Evolutionary conservation across 2,113 vertebrate genomes (phyloP), one percentile per base, ranked within the genome.

Genomic region (Ammodytes dubius): DNA sequence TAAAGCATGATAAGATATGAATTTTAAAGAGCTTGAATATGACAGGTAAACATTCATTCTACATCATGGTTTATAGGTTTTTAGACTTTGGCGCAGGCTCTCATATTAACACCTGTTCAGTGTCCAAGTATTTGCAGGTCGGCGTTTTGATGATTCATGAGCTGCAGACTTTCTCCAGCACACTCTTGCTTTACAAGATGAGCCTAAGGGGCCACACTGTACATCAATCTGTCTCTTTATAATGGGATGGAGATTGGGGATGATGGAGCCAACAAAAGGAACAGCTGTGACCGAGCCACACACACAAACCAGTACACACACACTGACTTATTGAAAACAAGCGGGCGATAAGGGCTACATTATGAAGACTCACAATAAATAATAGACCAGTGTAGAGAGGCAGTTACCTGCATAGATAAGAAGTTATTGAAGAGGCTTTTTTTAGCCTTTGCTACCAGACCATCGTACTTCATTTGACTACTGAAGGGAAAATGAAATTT

Each of bases 141-240:
- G 27, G 40, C 43, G 14, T 66, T 50, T 67, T 7, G 3, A 49
- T 65, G 8, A 83, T 68, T 63, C 35, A 72, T 71, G 27, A 37
- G 56, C 49, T 0, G 4, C 50, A 50, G 8, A 42, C 7, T 39
- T 57, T 65, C 12, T 65, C 58, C 54, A 27, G 27, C 27, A 0
- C 57, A 56, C 12, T 52, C 45, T 47, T 56, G 6, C n/a, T 45
- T 68, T 19, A 59, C 15, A 35, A 11, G 19, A 67, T 56, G 46
- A 66, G n/a, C 37, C 66, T 66, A 65, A 68, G 46, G 68, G 15
- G 74, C 13, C 66, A 75, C 58, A 52, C 49, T 65, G 70, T 66
- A 53, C 77, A 86, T 89, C 82, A 86, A 58, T 81, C 78, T 83
- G 54, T 83, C 82, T 78, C n/a, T 65, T 74, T 63, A 57, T 79